Evolutionary conservation across 92 coral and sea anemone species (phyloP), one percentile per base, ranked within the genome.

Genomic region (Pocillopora grandis): DNA sequence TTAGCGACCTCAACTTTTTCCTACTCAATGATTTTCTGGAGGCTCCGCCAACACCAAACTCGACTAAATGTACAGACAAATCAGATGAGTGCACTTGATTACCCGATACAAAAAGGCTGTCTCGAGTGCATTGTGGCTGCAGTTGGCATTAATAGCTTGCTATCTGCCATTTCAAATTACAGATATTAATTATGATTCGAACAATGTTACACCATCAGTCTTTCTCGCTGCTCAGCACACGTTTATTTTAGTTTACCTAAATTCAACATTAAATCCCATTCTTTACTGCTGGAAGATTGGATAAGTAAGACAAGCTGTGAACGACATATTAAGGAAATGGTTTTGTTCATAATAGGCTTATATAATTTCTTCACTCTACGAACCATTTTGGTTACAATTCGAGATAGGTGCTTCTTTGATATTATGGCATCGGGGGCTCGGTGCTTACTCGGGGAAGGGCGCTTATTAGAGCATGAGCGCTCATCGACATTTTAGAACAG

Each of bases 221-320:
- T 59, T 59, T 59, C 62, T 59, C 62, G 62, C 62, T 59, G 18
- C 14, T 59, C 16, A 59, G 10, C 10, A 16, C 62, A 10, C 3
- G 18, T 2, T 42, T 7, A 76, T 67, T 76, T 76, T 76, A 12
- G 55, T 76, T 13, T 60, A 59, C n/a, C 23, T 61, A 0, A 76
- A 59, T 21, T 76, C 80, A 12, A 33, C 80, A 27, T 60, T 76
- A 76, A 59, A 76, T 55, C 80, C 67, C 10, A 35, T 60, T 14
- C 69, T 76, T 59, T 76, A 76, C 56, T 76, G 80, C 27, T 76
- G 80, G 80, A 76, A 76, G 80, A 76, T 76, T 13, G 48, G 15
- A 1, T 64, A 75, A 75, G 48, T 75, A 2, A 59, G 18, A 59
- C 62, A 59, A 59, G 62, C 52, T 3, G 4, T 42, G 52, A 42